A percentile compares a stretch with the other conserved stretches of the same genome.
phyloP scores from a whole-genome alignment of 53 echinoderm and acorn worm genomes.

The Actinopyga echinites region DNA sequence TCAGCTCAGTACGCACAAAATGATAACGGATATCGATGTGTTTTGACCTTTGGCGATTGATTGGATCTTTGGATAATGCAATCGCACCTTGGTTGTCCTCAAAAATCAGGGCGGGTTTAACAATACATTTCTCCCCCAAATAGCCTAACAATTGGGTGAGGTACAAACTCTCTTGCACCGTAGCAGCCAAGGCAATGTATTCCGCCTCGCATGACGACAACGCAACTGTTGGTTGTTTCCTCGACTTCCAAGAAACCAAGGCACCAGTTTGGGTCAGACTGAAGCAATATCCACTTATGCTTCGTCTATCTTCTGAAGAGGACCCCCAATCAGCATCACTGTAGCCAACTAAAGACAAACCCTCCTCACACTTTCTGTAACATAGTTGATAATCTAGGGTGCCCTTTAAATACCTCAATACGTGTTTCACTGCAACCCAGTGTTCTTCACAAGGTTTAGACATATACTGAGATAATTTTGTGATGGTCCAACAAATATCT shows the following conservation, averaged over 20 bases:
- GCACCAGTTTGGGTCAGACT: no score
- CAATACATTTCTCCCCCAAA: not conserved
- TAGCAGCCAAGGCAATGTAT: not conserved
- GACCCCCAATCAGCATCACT: slow-evolving; percentile 25
- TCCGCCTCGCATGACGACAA: no score
- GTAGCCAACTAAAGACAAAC: not conserved
- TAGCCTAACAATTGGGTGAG: not conserved
- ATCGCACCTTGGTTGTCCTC: slow-evolving; percentile 38
- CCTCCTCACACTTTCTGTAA: slow-evolving; percentile 30
- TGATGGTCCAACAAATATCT: slow-evolving; percentile 40
- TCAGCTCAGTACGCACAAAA: slow-evolving; percentile 3
- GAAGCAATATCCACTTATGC: no score
- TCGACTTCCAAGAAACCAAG: no score
- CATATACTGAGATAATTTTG: slow-evolving; percentile 35
- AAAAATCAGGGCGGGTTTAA: not conserved
- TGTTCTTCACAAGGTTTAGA: slow-evolving; percentile 17
- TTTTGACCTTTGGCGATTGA: slow-evolving; percentile 28
- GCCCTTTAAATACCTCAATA: slow-evolving; percentile 25
- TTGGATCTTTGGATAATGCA: slow-evolving; percentile 32
- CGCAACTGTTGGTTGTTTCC: no score
- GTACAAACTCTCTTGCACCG: slow-evolving; percentile 22
- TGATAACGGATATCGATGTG: slow-evolving; percentile 44
- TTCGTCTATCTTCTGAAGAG: no score
- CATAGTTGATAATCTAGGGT: slow-evolving; percentile 24
- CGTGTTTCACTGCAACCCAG: slow-evolving; percentile 30